phyloP scores from a whole-genome alignment of 2,797 vertebrate genomes.

The Mastacembelus armatus region DNA sequence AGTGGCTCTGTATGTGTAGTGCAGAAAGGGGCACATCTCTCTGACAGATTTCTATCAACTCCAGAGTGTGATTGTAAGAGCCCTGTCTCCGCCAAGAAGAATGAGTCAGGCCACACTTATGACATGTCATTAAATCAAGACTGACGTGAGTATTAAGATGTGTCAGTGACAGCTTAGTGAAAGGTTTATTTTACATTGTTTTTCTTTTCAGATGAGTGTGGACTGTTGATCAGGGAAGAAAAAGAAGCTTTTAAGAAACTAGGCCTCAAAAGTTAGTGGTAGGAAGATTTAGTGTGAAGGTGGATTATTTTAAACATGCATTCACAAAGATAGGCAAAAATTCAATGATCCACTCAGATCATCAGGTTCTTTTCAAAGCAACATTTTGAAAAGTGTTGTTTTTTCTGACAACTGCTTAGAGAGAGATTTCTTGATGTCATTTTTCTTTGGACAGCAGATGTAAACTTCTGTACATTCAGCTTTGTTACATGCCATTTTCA shows the following conservation, averaged over 20 bases:
- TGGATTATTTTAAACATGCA: no score
- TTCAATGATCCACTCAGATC: no score
- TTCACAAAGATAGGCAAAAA: no score
- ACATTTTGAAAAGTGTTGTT: no score
- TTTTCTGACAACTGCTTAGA: no score
- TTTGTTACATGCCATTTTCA: conserved; percentile 6
- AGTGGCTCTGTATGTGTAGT: conserved; percentile 39
- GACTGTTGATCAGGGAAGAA: background rate
- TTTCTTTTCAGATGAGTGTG: conserved; percentile 40
- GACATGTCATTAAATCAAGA: conserved; percentile 69
- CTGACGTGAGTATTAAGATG: conserved; percentile 68
- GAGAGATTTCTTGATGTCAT: no score
- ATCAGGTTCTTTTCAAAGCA: no score
- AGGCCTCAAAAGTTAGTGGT: background rate
- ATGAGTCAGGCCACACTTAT: conserved; percentile 63
- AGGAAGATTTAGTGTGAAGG: background rate
- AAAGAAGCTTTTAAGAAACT: background rate
- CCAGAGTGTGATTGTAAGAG: conserved; percentile 61
- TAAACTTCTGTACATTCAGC: background rate
- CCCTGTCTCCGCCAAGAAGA: conserved; percentile 55
- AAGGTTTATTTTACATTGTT: conserved; percentile 67
- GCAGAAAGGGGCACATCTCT: conserved; percentile 53
- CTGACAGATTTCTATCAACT: conserved; percentile 73
- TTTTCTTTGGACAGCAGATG: background rate
- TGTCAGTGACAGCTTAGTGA: conserved; percentile 73